phyloP scores from a whole-genome alignment of 2,797 vertebrate species.

The Oreonectes daqikongensis region DNA sequence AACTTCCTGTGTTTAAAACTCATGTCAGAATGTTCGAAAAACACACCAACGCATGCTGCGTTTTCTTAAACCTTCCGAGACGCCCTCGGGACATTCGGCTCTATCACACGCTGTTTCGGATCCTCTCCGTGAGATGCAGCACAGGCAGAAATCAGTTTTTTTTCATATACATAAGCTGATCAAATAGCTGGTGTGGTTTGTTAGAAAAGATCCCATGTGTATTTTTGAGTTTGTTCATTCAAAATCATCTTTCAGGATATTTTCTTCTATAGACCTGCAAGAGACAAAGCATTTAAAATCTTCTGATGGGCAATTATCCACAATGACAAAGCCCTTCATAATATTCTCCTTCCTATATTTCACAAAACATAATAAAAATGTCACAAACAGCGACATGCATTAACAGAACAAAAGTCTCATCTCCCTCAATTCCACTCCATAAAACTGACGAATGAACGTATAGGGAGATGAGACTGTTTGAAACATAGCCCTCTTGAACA shows the following conservation, averaged over 20 bases:
- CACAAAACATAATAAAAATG: conserved; percentile 37
- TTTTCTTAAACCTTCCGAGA: conserved; percentile 7
- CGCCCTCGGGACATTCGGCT: neutral
- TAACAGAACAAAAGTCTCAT: conserved; percentile 34
- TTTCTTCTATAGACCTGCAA: neutral
- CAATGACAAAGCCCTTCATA: neutral
- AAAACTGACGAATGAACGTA: conserved; percentile 51
- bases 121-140: neutral
- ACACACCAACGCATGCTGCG: neutral
- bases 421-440: conserved; percentile 35
- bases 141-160: neutral
- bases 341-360: neutral
- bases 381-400: conserved; percentile 14
- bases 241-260: neutral
- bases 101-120: neutral
- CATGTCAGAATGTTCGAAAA: conserved; percentile 9
- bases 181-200: neutral
- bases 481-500: conserved; percentile 46
- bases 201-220: neutral
- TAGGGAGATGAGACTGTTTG: conserved; percentile 46
- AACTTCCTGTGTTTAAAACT: conserved; percentile 28
- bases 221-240: neutral
- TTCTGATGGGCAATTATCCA: neutral
- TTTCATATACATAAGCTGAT: neutral
- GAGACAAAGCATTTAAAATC: neutral